These are phyloP conservation scores for Trichechus manatus DNA, from an alignment of 2,113 vertebrate genomes.

Conservation along the genomic window DNA sequence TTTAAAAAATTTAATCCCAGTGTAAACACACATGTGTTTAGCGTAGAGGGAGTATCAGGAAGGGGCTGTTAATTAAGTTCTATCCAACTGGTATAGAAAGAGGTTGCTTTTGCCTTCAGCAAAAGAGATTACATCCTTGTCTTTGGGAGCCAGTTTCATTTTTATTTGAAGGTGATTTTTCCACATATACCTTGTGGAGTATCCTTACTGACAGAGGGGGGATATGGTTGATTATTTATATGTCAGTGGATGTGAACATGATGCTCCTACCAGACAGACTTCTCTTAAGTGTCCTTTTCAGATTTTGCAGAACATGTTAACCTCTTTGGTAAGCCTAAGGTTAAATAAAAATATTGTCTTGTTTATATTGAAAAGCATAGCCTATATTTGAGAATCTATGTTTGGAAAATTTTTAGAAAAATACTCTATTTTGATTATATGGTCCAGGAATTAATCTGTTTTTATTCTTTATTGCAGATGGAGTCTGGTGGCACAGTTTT, in stretches of 20 bases:
- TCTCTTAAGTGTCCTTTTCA: constrained; percentile 1
- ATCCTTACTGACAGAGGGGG: not conserved
- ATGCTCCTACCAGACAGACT: not conserved
- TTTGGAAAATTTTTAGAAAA: constrained; percentile 69
- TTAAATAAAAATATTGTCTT: constrained; percentile 39
- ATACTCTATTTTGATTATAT: constrained; percentile 38
- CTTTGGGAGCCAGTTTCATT: constrained; percentile 4
- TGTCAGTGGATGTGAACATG: not conserved
- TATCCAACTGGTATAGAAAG: not conserved
- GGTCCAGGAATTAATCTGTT: constrained; percentile 65
- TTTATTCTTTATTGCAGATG: constrained; percentile 92
- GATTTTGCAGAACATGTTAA: not conserved
- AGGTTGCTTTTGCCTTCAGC: not conserved
- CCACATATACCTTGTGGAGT: not conserved
- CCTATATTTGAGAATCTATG: constrained; percentile 16
- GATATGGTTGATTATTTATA: not conserved
- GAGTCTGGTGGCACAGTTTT: constrained; percentile 99
- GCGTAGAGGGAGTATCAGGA: not conserved
- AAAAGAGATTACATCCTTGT: constrained; percentile 18
- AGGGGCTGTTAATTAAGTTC: not conserved
- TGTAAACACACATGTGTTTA: not conserved
- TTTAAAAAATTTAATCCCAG: not conserved
- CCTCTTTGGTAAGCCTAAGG: not conserved
- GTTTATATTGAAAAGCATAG: not conserved
- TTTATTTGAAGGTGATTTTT: constrained; percentile 34